phyloP scores from a whole-genome alignment of 2,797 vertebrate species.

The Cephalopachus bancanus region DNA sequence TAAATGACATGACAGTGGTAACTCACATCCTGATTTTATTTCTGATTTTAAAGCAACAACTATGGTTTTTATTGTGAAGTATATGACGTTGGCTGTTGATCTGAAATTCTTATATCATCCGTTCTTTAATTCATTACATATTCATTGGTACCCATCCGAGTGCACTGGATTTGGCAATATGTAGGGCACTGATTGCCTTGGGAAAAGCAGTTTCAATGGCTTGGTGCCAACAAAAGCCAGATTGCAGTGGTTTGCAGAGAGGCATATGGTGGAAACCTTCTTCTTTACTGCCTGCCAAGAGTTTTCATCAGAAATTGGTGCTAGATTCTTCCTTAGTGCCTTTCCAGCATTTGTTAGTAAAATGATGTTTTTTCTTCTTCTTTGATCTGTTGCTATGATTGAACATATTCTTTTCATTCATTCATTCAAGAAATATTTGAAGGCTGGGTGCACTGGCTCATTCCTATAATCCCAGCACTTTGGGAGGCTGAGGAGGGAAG shows the following conservation, averaged over 20 bases:
- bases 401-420: constrained; percentile 36
- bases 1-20: not conserved
- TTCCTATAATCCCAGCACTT: too few species aligned
- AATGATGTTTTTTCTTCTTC: not conserved
- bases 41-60: constrained; percentile 3
- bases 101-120: constrained; percentile 32
- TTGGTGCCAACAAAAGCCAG: constrained; percentile 53
- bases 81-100: constrained; percentile 45
- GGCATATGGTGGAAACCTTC: not conserved
- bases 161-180: constrained; percentile 38
- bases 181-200: not conserved
- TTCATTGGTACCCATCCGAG: constrained; percentile 56
- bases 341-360: constrained; percentile 35
- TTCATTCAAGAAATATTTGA: constrained; percentile 21
- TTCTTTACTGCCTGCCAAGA: not conserved
- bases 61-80: constrained; percentile 34
- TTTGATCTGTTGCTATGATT: constrained; percentile 12
- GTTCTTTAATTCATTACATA: constrained; percentile 43
- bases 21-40: constrained; percentile 41
- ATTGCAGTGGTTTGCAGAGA: constrained; percentile 57
- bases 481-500: too few species aligned
- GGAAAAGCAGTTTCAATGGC: constrained; percentile 20
- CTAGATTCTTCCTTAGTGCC: constrained; percentile 1
- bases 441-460: too few species aligned
- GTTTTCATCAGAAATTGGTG: constrained; percentile 10